These are phyloP conservation scores for Anabas testudineus DNA, from an alignment of 2,797 vertebrate species.

Conservation along the genomic window DNA sequence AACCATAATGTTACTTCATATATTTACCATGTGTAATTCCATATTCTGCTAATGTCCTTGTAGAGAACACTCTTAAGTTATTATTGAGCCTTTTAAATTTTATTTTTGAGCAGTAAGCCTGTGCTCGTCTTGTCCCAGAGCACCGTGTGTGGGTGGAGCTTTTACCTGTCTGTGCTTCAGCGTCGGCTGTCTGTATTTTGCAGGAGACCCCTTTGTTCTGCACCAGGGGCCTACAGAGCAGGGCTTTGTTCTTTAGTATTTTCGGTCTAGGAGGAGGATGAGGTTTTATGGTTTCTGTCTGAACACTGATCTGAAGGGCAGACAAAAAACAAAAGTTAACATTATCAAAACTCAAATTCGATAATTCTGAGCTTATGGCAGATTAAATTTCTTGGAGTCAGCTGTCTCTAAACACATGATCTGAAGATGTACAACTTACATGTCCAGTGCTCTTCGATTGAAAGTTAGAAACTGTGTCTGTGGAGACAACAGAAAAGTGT, in stretches of 20 bases:
- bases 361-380: background rate
- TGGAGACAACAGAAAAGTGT: conserved; percentile 15
- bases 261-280: conserved; percentile 81
- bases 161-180: conserved; percentile 92
- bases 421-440: conserved; percentile 81
- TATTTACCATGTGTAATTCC: too few relatives aligned
- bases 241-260: conserved; percentile 96
- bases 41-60: too few relatives aligned
- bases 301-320: conserved; percentile 86
- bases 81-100: too few relatives aligned
- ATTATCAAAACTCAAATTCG: background rate
- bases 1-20: too few relatives aligned
- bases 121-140: too few relatives aligned
- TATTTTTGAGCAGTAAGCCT: too few relatives aligned
- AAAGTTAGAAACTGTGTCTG: conserved; percentile 86
- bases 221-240: conserved; percentile 94
- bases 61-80: too few relatives aligned
- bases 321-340: background rate
- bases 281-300: conserved; percentile 88
- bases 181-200: conserved; percentile 89
- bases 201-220: conserved; percentile 96
- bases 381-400: background rate
- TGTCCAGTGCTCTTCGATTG: conserved; percentile 87
- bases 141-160: background rate
- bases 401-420: background rate